Percentiles rank a stretch among this genome's conserved stretches.
These are phyloP conservation scores for Tachystola acroxantha DNA, from an alignment of 2,888 invertebrate genomes.

Conservation along the genomic window DNA sequence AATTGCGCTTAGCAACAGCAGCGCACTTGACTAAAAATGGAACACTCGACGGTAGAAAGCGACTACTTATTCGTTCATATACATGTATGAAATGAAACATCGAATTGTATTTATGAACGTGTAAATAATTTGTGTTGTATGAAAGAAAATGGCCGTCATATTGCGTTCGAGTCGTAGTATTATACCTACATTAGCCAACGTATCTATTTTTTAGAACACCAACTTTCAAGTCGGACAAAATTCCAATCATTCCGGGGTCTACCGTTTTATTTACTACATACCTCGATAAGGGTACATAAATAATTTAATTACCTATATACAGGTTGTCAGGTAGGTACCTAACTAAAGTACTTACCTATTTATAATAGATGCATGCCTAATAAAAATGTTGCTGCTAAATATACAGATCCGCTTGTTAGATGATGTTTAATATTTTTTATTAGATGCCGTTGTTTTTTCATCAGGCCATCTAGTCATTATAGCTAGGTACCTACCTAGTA, in stretches of 20 bases:
- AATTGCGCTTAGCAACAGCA: conserved; percentile 56
- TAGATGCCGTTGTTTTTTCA: no score
- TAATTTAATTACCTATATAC: background rate
- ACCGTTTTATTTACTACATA: background rate
- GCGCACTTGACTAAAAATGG: conserved; percentile 64
- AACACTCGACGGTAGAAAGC: conserved; percentile 65
- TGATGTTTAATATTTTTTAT: no score
- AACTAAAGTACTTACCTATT: background rate
- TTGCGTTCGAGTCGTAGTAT: background rate
- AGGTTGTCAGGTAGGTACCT: no score
- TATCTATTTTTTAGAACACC: conserved; percentile 3
- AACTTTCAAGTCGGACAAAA: background rate
- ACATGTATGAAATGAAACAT: no score
- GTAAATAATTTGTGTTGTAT: conserved; percentile 26
- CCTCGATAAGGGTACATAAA: no score
- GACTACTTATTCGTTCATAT: no score
- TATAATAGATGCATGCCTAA: no score
- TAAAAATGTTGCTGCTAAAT: no score
- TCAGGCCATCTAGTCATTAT: no score
- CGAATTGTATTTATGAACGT: conserved; percentile 25
- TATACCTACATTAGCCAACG: background rate
- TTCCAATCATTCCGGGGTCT: background rate
- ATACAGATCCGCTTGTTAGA: no score
- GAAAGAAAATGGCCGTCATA: conserved; percentile 38
- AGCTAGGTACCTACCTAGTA: no score